These are phyloP conservation scores for Melanocharis versteri DNA, from an alignment of 2,113 vertebrate genomes.

Conservation along the genomic window DNA sequence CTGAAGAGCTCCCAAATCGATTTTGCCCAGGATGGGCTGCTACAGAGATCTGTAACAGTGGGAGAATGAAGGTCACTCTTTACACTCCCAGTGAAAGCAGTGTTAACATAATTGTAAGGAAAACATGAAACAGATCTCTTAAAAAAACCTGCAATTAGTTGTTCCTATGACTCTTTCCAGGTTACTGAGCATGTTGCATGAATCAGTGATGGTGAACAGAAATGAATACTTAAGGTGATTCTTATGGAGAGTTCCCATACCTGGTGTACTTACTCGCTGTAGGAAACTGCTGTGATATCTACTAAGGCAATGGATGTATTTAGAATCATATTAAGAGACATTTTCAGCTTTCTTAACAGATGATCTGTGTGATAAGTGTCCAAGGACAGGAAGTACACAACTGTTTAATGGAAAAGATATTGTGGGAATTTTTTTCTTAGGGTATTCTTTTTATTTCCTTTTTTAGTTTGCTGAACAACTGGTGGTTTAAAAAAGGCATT, in stretches of 20 bases:
- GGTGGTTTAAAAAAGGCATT: not conserved
- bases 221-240: not conserved
- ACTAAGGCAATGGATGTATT: not conserved
- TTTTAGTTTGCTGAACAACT: not conserved
- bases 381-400: not conserved
- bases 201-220: not conserved
- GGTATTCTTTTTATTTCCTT: not conserved
- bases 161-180: not conserved
- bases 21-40: not conserved
- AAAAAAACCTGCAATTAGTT: not conserved
- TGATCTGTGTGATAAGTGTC: not conserved
- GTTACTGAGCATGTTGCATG: not conserved
- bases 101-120: not conserved
- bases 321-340: not conserved
- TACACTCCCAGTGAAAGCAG: not conserved
- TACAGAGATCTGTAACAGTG: not conserved
- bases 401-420: not conserved
- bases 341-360: not conserved
- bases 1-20: not conserved
- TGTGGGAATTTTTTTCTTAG: not conserved
- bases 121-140: not conserved
- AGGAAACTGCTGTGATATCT: not conserved
- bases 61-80: not conserved
- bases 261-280: rapidly evolving
- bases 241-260: not conserved